These are phyloP conservation scores for Alfaro cultratus DNA, from an alignment of 2,797 vertebrate genomes.

Conservation along the genomic window DNA sequence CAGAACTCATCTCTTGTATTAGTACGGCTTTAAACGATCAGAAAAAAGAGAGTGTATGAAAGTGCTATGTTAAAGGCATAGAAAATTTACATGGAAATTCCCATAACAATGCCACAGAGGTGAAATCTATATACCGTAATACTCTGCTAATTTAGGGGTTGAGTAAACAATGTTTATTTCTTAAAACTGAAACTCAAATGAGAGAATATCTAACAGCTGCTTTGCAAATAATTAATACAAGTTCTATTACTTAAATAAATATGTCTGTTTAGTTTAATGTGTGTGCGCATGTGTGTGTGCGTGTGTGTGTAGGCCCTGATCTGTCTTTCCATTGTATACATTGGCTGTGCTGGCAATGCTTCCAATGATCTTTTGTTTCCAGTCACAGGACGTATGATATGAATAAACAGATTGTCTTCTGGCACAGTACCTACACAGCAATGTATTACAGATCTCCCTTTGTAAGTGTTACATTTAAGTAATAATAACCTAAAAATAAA, in stretches of 20 bases:
- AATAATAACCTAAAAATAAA: conserved; percentile 32
- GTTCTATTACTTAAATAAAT: neutral
- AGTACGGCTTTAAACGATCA: neutral
- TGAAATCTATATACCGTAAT: conserved; percentile 7
- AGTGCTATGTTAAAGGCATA: neutral
- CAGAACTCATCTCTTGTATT: conserved; percentile 15
- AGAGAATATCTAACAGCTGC: conserved; percentile 15
- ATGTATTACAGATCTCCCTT: conserved; percentile 27
- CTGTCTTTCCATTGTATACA: neutral
- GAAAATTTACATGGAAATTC: conserved; percentile 16
- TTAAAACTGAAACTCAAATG: conserved; percentile 50
- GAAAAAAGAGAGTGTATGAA: neutral
- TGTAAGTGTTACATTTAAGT: conserved; percentile 1
- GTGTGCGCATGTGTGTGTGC: neutral
- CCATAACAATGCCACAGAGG: conserved; percentile 10
- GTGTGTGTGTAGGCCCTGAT: neutral
- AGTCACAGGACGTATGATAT: conserved; percentile 22
- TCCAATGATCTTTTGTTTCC: conserved; percentile 47
- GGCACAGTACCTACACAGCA: conserved; percentile 22
- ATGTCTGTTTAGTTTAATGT: neutral
- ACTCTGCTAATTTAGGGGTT: conserved; percentile 46
- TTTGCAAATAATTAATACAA: conserved; percentile 8
- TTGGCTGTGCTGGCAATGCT: conserved; percentile 2
- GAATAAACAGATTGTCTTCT: conserved; percentile 18
- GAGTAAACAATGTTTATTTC: conserved; percentile 41